Conservation (phyloP, 2,113 vertebrate species). For the Sapayoa aenigma region DNA sequence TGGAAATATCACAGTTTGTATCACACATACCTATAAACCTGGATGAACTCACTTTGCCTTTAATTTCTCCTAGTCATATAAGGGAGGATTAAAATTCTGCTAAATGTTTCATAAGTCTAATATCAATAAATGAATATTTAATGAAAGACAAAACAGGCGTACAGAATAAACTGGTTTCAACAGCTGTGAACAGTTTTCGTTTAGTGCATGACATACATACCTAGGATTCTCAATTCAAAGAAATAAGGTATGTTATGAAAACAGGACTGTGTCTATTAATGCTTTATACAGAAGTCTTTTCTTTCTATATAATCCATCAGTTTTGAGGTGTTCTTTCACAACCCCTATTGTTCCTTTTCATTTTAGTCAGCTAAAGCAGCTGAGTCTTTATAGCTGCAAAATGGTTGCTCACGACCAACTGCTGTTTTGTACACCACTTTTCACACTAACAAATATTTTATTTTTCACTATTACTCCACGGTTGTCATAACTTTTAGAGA, state of each 20-base stretch:
- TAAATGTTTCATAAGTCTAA: constrained; percentile 60
- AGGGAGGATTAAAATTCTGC: constrained; percentile 13
- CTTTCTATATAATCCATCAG: background rate
- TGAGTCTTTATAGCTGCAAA: constrained; percentile 38
- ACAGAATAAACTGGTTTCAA: constrained; percentile 22
- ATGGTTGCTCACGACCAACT: constrained; percentile 34
- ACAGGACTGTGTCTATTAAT: background rate
- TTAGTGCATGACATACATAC: background rate
- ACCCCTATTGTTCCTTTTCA: constrained; percentile 17
- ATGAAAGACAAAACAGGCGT: constrained; percentile 19
- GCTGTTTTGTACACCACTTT: constrained; percentile 9
- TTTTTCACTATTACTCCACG: background rate
- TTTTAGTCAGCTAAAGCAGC: constrained; percentile 50
- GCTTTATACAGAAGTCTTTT: background rate
- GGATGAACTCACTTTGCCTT: background rate
- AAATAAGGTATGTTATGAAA: background rate
- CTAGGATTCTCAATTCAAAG: background rate
- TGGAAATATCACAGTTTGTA: background rate
- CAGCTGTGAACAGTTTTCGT: constrained; percentile 19
- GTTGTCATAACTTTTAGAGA: background rate
- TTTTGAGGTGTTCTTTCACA: constrained; percentile 24
- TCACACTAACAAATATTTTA: constrained; percentile 28
- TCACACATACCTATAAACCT: background rate
- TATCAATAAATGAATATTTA: constrained; percentile 63
- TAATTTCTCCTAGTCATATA: constrained; percentile 20